Conservation (phyloP, 2,888 invertebrate genomes). For the Lepetodrilus schrolli region DNA sequence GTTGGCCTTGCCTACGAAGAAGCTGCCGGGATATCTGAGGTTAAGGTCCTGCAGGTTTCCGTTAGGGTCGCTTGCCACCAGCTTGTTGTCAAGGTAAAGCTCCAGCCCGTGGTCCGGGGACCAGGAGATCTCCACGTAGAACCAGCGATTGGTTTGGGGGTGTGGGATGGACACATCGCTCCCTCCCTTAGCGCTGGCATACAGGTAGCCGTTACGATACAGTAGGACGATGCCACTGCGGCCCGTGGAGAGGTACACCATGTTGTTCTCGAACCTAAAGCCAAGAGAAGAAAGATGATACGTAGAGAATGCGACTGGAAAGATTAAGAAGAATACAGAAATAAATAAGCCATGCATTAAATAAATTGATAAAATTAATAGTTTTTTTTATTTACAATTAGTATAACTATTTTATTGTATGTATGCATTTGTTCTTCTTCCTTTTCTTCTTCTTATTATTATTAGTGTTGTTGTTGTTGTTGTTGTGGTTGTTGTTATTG, state of each 20-base stretch:
- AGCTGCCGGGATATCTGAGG: constrained; percentile 31
- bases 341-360: too few relatives aligned
- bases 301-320: too few relatives aligned
- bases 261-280: constrained; percentile 60
- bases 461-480: too few relatives aligned
- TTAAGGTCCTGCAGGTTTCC: constrained; percentile 29
- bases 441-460: too few relatives aligned
- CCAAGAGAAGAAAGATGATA: too few relatives aligned
- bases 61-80: constrained; percentile 36
- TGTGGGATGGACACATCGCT: constrained; percentile 47
- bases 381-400: too few relatives aligned
- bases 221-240: constrained; percentile 65
- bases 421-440: too few relatives aligned
- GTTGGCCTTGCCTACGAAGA: constrained; percentile 65
- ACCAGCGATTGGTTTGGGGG: constrained; percentile 61
- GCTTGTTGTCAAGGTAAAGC: constrained; percentile 60
- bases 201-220: constrained; percentile 60
- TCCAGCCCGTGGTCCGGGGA: constrained; percentile 63
- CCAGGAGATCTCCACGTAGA: constrained; percentile 71
- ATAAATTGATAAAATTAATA: too few relatives aligned
- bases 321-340: too few relatives aligned
- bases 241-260: constrained; percentile 67
- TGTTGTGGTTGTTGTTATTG: too few relatives aligned
- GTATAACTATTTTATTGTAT: too few relatives aligned
- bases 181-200: constrained; percentile 49